Conservation (phyloP, 2,113 vertebrate species). For the Meles meles region DNA sequence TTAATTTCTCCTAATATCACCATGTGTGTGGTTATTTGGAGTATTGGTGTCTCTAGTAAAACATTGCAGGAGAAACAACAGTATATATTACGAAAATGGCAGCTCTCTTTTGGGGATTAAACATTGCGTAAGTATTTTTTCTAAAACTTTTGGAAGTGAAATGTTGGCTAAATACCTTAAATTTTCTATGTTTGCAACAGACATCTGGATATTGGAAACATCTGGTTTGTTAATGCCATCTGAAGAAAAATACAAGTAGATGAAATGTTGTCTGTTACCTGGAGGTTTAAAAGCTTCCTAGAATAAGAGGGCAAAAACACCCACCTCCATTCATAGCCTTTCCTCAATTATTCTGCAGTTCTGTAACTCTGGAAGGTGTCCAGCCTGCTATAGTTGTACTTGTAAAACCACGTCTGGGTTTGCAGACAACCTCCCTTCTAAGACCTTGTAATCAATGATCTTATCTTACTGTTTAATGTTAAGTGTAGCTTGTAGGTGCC, state of each 20-base stretch:
- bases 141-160: background rate
- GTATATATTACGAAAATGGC: background rate
- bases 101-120: background rate
- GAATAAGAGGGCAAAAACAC: background rate
- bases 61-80: background rate
- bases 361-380: background rate
- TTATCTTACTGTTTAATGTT: slow-evolving; percentile 31
- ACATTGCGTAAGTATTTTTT: background rate
- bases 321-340: background rate
- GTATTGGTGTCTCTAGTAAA: background rate
- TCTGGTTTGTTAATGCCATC: background rate
- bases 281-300: background rate
- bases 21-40: background rate
- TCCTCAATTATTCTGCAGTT: background rate
- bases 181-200: background rate
- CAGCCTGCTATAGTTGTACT: background rate
- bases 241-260: background rate
- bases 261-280: background rate
- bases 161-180: background rate
- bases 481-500: slow-evolving; percentile 33
- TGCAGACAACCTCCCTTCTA: background rate
- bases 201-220: background rate
- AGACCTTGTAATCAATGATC: background rate
- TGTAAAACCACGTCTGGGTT: background rate
- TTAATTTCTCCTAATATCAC: background rate